Percentiles rank a stretch among this genome's conserved stretches.
These are phyloP conservation scores for Xylocopa sonorina DNA, from an alignment of 1,140 invertebrate species.

Conservation along the genomic window DNA sequence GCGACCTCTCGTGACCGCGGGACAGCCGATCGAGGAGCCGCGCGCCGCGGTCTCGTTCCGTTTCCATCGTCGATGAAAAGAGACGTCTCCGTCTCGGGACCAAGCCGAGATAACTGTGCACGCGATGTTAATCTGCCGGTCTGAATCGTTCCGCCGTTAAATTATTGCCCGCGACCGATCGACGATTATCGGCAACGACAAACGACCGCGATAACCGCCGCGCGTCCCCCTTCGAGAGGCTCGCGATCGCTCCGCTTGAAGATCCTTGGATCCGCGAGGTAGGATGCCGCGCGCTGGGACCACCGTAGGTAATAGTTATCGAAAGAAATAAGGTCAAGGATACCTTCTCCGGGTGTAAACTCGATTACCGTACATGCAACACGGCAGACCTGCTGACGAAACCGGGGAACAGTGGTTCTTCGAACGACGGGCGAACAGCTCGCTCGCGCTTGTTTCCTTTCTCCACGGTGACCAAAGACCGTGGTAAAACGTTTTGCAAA, in stretches of 20 bases:
- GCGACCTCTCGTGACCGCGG: slow-evolving; percentile 23
- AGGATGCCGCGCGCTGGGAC: too few species aligned
- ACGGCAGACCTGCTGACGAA: slow-evolving; percentile 25
- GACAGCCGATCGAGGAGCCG: not conserved
- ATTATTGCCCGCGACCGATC: not conserved
- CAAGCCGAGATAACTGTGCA: not conserved
- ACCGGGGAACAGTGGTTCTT: slow-evolving; percentile 9
- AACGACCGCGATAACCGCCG: not conserved
- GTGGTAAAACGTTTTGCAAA: not conserved
- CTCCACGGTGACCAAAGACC: not conserved
- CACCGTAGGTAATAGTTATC: slow-evolving; percentile 54
- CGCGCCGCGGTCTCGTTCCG: not conserved
- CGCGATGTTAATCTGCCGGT: not conserved
- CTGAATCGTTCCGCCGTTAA: not conserved
- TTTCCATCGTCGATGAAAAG: too few species aligned
- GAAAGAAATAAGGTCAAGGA: slow-evolving; percentile 64
- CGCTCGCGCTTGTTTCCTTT: slow-evolving; percentile 1
- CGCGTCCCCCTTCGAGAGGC: too few species aligned
- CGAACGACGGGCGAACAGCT: not conserved
- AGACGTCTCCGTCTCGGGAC: not conserved
- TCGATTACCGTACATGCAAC: slow-evolving; percentile 39
- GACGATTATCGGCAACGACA: not conserved
- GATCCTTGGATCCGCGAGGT: too few species aligned
- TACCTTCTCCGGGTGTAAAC: slow-evolving; percentile 47
- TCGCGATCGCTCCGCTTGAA: too few species aligned